Evolutionary conservation across 1,140 invertebrate genomes (phyloP).

Genomic region (Neuroterus valhalla): DNA sequence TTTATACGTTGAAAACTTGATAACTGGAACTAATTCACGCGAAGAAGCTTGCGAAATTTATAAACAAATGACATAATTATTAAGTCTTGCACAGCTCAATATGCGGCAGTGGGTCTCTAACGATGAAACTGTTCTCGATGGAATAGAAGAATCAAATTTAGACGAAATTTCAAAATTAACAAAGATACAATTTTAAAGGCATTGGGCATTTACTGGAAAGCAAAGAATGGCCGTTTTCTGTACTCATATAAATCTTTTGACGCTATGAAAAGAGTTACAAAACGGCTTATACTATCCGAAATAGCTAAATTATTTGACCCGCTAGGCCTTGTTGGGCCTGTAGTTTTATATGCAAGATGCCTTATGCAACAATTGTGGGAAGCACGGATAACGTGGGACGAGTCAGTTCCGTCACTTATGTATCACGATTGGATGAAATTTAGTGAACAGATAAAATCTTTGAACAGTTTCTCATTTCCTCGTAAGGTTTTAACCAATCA

Average conservation of each 20-base stretch:
- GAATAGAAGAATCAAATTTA: background rate
- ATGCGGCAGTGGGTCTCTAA: conserved; percentile 31
- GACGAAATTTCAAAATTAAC: background rate
- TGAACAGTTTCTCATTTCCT: conserved; percentile 3
- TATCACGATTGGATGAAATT: conserved; percentile 2
- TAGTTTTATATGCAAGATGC: conserved; percentile 61
- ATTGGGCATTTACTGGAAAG: too few relatives aligned
- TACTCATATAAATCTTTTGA: background rate
- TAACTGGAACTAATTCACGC: background rate
- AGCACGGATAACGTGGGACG: conserved; percentile 31
- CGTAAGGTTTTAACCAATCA: background rate
- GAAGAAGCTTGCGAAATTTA: background rate
- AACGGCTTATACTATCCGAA: conserved; percentile 30
- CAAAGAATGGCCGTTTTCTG: background rate
- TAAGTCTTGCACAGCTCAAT: background rate
- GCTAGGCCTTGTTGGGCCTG: conserved; percentile 63
- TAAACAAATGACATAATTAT: background rate
- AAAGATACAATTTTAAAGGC: too few relatives aligned
- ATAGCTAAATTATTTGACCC: conserved; percentile 61
- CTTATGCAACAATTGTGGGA: conserved; percentile 35
- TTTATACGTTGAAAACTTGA: conserved; percentile 35
- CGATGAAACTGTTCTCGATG: background rate
- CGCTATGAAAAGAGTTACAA: background rate
- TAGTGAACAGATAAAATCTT: background rate
- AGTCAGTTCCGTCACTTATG: too few relatives aligned